Conservation (phyloP, 2,113 vertebrate species). For the Phylloscopus trochiloides region DNA sequence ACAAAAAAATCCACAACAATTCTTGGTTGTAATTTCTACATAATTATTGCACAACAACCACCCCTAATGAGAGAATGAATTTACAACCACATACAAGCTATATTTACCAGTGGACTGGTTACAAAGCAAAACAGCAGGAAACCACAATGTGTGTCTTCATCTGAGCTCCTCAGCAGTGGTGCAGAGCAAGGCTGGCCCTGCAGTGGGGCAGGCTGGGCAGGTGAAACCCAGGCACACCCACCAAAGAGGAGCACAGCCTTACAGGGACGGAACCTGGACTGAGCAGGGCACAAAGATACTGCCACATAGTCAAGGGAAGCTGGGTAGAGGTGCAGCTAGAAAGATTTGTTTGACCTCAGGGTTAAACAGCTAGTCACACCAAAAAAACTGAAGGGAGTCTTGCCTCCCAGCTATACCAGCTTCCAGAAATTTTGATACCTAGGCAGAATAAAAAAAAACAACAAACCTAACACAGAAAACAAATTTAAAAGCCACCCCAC, state of each 20-base stretch:
- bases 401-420: not conserved
- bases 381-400: not conserved
- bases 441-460: not conserved
- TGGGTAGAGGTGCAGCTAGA: not conserved
- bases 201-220: not conserved
- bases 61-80: conserved; percentile 38
- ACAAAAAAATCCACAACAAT: not conserved
- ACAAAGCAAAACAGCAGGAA: conserved; percentile 61
- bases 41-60: conserved; percentile 31
- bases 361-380: not conserved
- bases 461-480: not conserved
- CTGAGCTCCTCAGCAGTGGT: not conserved
- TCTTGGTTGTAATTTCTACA: not conserved
- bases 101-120: conserved; percentile 48
- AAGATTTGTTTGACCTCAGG: not conserved
- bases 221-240: not conserved
- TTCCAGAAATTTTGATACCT: not conserved
- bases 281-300: not conserved
- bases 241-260: not conserved
- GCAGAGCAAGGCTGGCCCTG: not conserved
- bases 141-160: conserved; percentile 11
- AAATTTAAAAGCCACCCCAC: not conserved
- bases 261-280: not conserved
- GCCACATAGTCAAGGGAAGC: not conserved
- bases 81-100: conserved; percentile 36